Percentiles rank a stretch among this genome's conserved stretches.
phyloP scores from a whole-genome alignment of 2,797 vertebrate species.

The Streptopelia turtur region DNA sequence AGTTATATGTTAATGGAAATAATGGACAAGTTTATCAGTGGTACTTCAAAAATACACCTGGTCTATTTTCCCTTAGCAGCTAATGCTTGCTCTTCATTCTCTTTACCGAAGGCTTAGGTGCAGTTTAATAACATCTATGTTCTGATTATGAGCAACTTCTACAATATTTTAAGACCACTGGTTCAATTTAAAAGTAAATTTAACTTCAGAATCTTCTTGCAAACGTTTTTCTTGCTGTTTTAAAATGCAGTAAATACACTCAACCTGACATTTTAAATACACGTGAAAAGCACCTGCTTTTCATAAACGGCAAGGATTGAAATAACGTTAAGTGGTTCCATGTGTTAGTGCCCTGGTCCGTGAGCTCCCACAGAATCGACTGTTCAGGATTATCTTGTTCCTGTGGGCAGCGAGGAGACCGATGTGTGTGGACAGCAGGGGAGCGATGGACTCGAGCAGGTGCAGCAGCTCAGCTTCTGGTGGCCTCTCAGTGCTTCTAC shows the following conservation, averaged over 20 bases:
- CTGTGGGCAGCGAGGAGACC: background rate
- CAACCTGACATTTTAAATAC: background rate
- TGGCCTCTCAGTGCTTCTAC: background rate
- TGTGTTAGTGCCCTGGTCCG: conserved; percentile 46
- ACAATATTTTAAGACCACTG: background rate
- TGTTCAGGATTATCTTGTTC: conserved; percentile 5
- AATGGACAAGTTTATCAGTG: background rate
- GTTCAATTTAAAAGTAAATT: background rate
- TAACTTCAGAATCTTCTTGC: background rate
- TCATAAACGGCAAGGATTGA: conserved; percentile 17
- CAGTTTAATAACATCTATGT: background rate
- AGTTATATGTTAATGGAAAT: background rate
- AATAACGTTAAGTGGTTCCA: conserved; percentile 41
- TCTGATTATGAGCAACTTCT: background rate
- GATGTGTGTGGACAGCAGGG: conserved; percentile 7
- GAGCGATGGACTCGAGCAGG: conserved; percentile 39
- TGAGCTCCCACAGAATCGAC: conserved; percentile 42
- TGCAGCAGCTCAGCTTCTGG: conserved; percentile 34
- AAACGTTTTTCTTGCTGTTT: background rate
- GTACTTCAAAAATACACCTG: background rate
- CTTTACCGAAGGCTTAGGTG: background rate
- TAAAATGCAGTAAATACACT: background rate
- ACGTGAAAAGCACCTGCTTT: conserved; percentile 23
- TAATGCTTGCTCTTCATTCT: background rate
- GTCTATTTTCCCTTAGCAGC: background rate